Percentiles rank a stretch among this genome's conserved stretches.
These are phyloP conservation scores for chimpanzee (Pan troglodytes) DNA, from an alignment of 2,113 vertebrate species.

Conservation along the genomic window NHGRI_mPanTro3-v2.1_pri NC_086015.1:69283001-69283500, in stretches of 20 bases:
- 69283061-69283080: too few species aligned
- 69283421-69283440: not conserved
- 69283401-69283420: not conserved
- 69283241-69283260: not conserved
- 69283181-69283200: not conserved
- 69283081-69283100: too few species aligned
- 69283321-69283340: not conserved
- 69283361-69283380: not conserved
- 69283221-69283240: not conserved
- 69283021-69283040: too few species aligned
- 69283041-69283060: too few species aligned
- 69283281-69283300: not conserved
- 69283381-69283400: not conserved
- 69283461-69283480: not conserved
- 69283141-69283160: not conserved
- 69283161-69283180: not conserved
- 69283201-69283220: constrained; percentile 21
- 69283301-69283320: not conserved
- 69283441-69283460: not conserved
- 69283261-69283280: not conserved
- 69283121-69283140: not conserved
- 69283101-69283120: too few species aligned
- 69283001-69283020: too few species aligned
- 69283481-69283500: not conserved
- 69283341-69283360: not conserved